Percentiles rank a stretch among this genome's conserved stretches.
phyloP scores from a whole-genome alignment of 2,888 invertebrate genomes.

The Deilephila elpenor region DNA sequence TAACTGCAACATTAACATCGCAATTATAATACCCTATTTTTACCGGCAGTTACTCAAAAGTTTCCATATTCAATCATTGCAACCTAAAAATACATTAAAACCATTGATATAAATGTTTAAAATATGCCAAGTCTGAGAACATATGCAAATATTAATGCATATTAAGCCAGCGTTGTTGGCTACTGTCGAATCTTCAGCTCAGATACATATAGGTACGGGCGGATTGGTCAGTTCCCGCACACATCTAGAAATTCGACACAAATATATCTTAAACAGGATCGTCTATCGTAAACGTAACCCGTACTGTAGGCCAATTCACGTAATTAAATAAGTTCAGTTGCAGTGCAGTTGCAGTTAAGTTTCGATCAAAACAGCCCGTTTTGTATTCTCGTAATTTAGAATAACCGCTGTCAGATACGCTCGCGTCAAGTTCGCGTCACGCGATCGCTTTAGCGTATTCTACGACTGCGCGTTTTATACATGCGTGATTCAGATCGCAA shows the following conservation, averaged over 20 bases:
- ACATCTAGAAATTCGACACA: not conserved
- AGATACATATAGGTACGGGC: not conserved
- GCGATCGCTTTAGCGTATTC: too few species aligned
- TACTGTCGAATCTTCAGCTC: not conserved
- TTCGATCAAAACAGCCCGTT: too few species aligned
- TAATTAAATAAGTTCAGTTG: too few species aligned
- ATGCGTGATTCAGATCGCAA: too few species aligned
- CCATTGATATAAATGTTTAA: not conserved
- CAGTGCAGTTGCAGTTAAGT: too few species aligned
- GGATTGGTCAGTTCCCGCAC: not conserved
- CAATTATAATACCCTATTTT: not conserved
- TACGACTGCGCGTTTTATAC: too few species aligned
- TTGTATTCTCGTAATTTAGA: too few species aligned
- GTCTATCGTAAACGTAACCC: not conserved
- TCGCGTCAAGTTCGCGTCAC: too few species aligned
- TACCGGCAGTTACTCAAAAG: not conserved
- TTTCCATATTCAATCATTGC: not conserved
- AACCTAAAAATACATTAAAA: conserved; percentile 9
- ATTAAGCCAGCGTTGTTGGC: not conserved
- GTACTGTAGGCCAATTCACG: too few species aligned
- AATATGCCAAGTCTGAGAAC: conserved; percentile 4
- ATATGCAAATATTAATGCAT: not conserved
- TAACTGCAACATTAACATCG: not conserved
- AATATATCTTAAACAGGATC: not conserved
- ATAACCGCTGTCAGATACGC: too few species aligned